Base-by-base conservation (phyloP, 2,113 vertebrate genomes). In the Bucco capensis region DNA sequence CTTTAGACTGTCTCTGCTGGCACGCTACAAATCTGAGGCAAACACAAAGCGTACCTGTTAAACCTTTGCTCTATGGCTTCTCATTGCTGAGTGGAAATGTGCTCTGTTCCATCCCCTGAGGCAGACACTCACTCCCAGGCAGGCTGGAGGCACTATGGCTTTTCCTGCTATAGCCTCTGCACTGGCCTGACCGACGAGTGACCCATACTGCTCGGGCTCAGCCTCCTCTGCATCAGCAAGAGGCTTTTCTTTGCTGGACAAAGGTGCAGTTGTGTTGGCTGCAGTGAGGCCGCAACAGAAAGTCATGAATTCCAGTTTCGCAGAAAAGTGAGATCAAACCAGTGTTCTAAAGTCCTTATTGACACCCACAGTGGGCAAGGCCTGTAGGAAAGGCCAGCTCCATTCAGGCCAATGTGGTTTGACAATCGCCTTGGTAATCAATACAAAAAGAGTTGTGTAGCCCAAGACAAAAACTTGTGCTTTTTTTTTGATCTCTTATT, bases 231-330 rank as follows among this genome's bases (percentile, higher is more conserved):
- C 38, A 1, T 27, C 2, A 2, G 22, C 6, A 3, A 46, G 46
- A 75, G 40, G 33, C 46, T 93, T 81, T 75, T 69, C 33, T 54
- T 14, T n/a, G 70, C 86, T 0, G 19, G 61, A 96, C 96, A 94
- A 93, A 96, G 90, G 21, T 90, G 74, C 40, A 27, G 53, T 86
- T 93, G 89, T 95, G 60, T 49, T 54, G 75, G 50, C 31, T 72
- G 22, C 12, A 53, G 42, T 4, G 50, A 73, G 69, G 50, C 69
- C 22, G 4, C 62, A 54, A 73, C 50, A 69, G 72, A 72, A 74
- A 93, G 54, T 10, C 2, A 1, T 2, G 65, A 31, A 71, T 84
- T 86, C 40, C 81, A 14, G 37, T 60, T 67, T 61, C 46, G 51
- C 75, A 76, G 50, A 37, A 37, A 58, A 95, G 37, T 15, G 66